These are phyloP conservation scores for Myrmophylax atrothorax DNA, from an alignment of 2,113 vertebrate species.

Conservation along the genomic window DNA sequence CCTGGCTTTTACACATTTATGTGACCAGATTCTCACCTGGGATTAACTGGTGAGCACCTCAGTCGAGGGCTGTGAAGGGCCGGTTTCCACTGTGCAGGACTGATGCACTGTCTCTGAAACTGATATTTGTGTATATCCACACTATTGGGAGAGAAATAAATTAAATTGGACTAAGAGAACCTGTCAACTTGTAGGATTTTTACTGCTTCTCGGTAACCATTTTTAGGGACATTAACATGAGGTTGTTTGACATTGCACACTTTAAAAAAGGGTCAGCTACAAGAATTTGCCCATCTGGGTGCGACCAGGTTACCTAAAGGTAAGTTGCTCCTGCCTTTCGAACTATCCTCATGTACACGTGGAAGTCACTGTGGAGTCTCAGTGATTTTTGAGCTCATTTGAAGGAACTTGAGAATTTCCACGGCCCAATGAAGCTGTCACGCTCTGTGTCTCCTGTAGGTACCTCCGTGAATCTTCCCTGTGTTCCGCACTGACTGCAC, in stretches of 20 bases:
- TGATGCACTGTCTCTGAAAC: neutral
- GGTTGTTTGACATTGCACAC: neutral
- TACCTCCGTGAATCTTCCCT: fast-evolving
- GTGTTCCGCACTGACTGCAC: fast-evolving
- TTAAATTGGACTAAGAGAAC: neutral
- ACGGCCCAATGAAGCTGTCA: neutral
- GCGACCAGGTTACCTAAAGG: neutral
- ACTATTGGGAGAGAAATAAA: no score
- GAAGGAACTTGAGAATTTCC: neutral
- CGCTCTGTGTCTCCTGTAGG: neutral
- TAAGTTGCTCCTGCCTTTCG: neutral
- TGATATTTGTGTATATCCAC: fast-evolving
- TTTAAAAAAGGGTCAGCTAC: neutral
- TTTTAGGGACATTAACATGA: neutral
- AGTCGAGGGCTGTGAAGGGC: neutral
- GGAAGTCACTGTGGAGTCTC: neutral
- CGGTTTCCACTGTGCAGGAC: fast-evolving
- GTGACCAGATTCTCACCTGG: neutral
- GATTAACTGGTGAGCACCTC: neutral
- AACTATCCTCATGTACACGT: fast-evolving
- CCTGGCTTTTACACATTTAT: neutral
- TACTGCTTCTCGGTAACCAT: fast-evolving
- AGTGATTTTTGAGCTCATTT: neutral
- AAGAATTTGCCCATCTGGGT: neutral
- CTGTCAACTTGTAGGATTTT: neutral